Evolutionary conservation across 2,888 invertebrate species (phyloP).

Genomic region (Phengaris alcon): DNA sequence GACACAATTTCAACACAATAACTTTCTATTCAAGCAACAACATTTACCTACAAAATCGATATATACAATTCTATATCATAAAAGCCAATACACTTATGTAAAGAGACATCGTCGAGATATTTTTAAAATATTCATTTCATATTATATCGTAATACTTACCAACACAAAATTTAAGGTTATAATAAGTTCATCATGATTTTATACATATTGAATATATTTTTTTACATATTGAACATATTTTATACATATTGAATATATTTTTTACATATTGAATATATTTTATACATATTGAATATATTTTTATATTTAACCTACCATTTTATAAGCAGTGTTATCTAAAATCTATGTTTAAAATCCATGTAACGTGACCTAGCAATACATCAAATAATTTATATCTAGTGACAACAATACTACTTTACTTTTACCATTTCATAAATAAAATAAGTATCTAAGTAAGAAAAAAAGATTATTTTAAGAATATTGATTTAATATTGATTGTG

Average conservation of each 20-base stretch:
- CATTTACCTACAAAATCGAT: background rate
- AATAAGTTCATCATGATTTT: background rate
- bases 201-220: background rate
- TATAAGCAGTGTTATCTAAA: background rate
- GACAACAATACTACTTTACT: slow-evolving; percentile 1
- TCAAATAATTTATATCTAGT: slow-evolving; percentile 17
- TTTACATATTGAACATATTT: too few species aligned
- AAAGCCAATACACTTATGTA: background rate
- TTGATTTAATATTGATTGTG: background rate
- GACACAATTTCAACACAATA: background rate
- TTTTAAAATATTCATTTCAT: background rate
- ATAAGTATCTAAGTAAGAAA: background rate
- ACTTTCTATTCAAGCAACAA: background rate
- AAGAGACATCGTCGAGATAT: background rate
- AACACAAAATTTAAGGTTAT: background rate
- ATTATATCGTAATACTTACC: background rate
- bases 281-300: too few species aligned
- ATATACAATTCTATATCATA: background rate
- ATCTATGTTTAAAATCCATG: background rate
- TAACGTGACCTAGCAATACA: slow-evolving; percentile 19
- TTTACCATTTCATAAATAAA: background rate
- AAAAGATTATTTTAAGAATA: background rate
- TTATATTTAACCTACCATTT: background rate
- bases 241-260: too few species aligned
- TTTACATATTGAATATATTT: too few species aligned